These are phyloP conservation scores for Nymphalis urticae DNA, from an alignment of 2,888 invertebrate genomes.

Conservation along the genomic window DNA sequence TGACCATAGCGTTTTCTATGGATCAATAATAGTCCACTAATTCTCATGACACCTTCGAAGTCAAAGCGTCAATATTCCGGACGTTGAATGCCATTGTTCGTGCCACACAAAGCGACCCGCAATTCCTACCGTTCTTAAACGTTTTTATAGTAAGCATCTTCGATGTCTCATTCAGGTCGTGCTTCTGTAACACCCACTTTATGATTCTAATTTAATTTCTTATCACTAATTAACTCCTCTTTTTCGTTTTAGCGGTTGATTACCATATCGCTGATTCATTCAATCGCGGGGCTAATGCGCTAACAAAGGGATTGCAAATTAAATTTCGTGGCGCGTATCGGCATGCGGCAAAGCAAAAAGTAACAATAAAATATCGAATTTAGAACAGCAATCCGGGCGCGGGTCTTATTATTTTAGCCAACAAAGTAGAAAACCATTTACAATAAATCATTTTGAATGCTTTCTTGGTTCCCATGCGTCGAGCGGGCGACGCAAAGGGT, in stretches of 20 bases:
- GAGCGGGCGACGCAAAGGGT: slow-evolving; percentile 79
- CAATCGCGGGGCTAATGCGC: slow-evolving; percentile 51
- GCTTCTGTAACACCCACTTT: slow-evolving; percentile 51
- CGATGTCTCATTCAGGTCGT: slow-evolving; percentile 70
- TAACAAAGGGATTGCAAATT: slow-evolving; percentile 68
- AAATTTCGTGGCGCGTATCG: slow-evolving; percentile 58
- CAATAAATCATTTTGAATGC: slow-evolving; percentile 82
- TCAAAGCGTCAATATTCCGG: slow-evolving; percentile 70
- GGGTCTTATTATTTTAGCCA: slow-evolving; percentile 80
- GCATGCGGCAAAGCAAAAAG: slow-evolving; percentile 62
- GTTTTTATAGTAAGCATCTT: slow-evolving; percentile 70
- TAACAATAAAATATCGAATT: slow-evolving; percentile 75
- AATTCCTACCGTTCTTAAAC: slow-evolving; percentile 72
- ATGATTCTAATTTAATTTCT: slow-evolving; percentile 47
- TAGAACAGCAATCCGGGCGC: slow-evolving; percentile 72
- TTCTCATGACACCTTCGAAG: slow-evolving; percentile 77
- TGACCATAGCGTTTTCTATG: slow-evolving; percentile 73
- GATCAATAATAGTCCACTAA: slow-evolving; percentile 78
- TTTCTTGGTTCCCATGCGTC: slow-evolving; percentile 78
- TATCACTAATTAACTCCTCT: slow-evolving; percentile 47
- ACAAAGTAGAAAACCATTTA: slow-evolving; percentile 82
- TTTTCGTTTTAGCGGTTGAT: slow-evolving; percentile 46
- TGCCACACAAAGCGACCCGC: slow-evolving; percentile 72
- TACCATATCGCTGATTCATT: slow-evolving; percentile 58
- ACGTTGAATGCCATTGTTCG: slow-evolving; percentile 62